Percentiles rank a stretch among this genome's conserved stretches.
phyloP scores from a whole-genome alignment of 2,113 vertebrate species.

The Crotalus helleri region DNA sequence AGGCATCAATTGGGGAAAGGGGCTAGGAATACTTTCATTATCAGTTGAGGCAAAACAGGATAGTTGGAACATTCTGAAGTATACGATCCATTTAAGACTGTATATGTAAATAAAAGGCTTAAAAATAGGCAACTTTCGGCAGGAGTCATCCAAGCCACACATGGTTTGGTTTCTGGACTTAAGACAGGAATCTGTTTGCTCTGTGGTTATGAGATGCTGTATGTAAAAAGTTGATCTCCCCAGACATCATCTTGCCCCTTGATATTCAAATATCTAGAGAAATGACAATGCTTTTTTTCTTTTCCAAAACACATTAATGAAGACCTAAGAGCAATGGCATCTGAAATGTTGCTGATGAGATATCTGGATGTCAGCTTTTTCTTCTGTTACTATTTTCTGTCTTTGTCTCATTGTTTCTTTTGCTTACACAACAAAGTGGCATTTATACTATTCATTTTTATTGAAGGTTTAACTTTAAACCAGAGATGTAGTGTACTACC shows the following conservation, averaged over 20 bases:
- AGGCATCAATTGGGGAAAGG: neutral
- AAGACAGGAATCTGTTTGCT: neutral
- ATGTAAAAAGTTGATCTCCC: neutral
- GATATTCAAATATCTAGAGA: neutral
- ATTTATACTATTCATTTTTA: neutral
- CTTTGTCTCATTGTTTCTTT: neutral
- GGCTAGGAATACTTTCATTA: neutral
- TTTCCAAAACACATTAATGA: constrained; percentile 62
- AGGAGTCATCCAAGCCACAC: neutral
- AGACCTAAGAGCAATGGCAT: neutral
- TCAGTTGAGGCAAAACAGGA: neutral
- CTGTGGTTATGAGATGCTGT: neutral
- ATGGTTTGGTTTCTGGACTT: neutral
- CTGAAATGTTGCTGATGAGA: neutral
- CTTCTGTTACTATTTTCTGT: neutral
- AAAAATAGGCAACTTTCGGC: neutral
- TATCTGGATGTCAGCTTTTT: neutral
- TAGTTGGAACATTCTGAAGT: neutral
- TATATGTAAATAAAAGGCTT: neutral
- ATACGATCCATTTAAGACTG: neutral
- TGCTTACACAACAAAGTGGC: neutral
- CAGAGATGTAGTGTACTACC: neutral
- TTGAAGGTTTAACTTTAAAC: neutral
- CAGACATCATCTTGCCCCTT: neutral
- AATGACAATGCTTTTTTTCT: neutral